A percentile compares a stretch with the other conserved stretches of the same genome.
phyloP scores from a whole-genome alignment of 2,888 invertebrate genomes.

The Atethmia centrago region DNA sequence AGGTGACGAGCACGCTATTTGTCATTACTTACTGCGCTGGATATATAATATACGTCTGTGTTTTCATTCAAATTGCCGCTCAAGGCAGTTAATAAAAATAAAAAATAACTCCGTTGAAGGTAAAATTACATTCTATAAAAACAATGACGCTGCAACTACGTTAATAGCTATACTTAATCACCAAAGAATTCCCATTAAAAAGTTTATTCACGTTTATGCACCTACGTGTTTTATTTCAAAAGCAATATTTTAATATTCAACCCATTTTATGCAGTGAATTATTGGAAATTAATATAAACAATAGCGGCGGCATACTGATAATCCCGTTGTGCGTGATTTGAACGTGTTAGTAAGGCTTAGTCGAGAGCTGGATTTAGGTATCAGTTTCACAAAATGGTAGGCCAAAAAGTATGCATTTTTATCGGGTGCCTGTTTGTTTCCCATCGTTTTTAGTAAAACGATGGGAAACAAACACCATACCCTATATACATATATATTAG shows the following conservation, averaged over 20 bases:
- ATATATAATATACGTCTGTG: neutral
- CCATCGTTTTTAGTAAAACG: neutral
- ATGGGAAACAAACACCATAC: too few relatives aligned
- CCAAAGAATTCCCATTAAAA: constrained; percentile 36
- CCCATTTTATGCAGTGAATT: neutral
- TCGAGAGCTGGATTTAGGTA: neutral
- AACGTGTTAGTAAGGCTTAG: constrained; percentile 12
- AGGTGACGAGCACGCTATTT: constrained; percentile 7
- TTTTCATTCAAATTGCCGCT: too few relatives aligned
- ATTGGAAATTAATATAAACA: constrained; percentile 9
- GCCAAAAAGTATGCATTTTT: neutral
- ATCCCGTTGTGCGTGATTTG: constrained; percentile 13
- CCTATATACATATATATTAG: neutral
- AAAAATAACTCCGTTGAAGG: neutral
- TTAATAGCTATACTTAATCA: constrained; percentile 54
- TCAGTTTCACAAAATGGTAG: neutral
- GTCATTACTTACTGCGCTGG: neutral
- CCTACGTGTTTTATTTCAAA: constrained; percentile 13
- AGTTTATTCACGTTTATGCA: constrained; percentile 21
- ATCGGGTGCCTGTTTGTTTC: neutral
- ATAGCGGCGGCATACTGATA: neutral
- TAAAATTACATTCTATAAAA: constrained; percentile 20
- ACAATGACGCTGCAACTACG: constrained; percentile 17
- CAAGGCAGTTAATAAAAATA: neutral
- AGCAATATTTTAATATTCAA: constrained; percentile 5